phyloP scores from a whole-genome alignment of 2,797 vertebrate genomes.

The Gorsachius magnificus region DNA sequence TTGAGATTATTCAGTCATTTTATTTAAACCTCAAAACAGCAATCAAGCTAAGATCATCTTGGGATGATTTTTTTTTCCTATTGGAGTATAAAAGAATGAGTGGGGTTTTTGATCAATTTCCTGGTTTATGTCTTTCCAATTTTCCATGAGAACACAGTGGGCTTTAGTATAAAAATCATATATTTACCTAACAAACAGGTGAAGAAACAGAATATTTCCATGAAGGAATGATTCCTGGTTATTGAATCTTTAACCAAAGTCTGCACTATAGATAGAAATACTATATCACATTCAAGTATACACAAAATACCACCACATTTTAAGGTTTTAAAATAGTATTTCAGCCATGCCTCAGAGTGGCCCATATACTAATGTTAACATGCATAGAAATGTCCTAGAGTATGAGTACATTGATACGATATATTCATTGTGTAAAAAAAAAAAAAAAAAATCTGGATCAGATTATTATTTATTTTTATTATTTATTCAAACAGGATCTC shows the following conservation, averaged over 20 bases:
- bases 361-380: neutral
- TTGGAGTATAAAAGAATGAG: neutral
- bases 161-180: neutral
- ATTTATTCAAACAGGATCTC: neutral
- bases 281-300: neutral
- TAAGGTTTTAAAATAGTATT: neutral
- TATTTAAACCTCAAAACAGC: neutral
- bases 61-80: neutral
- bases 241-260: neutral
- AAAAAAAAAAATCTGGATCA: neutral
- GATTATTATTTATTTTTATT: neutral
- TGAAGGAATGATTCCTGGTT: neutral
- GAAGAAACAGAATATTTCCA: neutral
- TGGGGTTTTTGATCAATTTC: neutral
- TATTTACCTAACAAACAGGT: neutral
- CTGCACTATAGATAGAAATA: neutral
- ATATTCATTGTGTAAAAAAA: neutral
- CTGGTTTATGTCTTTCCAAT: neutral
- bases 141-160: neutral
- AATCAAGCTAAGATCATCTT: neutral
- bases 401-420: neutral
- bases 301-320: neutral
- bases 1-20: neutral
- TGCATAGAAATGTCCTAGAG: neutral
- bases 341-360: neutral